phyloP scores from a whole-genome alignment of 2,888 invertebrate species.

The Drosophila gaucha region DNA sequence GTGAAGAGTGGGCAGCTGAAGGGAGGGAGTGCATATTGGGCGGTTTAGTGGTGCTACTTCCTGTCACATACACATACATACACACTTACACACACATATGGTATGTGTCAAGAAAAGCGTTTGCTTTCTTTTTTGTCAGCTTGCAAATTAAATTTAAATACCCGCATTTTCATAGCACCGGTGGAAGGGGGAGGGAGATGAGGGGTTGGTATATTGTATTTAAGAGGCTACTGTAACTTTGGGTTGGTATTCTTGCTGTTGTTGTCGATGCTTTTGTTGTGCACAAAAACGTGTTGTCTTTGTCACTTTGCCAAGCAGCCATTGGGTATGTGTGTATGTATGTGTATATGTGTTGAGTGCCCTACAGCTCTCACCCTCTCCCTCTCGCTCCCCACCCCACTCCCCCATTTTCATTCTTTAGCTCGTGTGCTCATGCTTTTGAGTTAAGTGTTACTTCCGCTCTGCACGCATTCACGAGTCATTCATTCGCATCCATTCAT shows the following conservation, averaged over 20 bases:
- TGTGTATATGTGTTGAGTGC: constrained; percentile 37
- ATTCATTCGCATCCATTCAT: constrained; percentile 59
- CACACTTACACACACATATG: constrained; percentile 19
- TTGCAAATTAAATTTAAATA: constrained; percentile 77
- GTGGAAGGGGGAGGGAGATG: neutral
- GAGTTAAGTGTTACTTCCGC: constrained; percentile 77
- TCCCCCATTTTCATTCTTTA: neutral
- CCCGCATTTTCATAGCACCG: constrained; percentile 51
- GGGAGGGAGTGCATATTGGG: constrained; percentile 3
- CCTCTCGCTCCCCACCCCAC: neutral
- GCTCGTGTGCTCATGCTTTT: constrained; percentile 47
- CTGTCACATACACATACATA: constrained; percentile 42
- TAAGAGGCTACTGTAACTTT: constrained; percentile 58
- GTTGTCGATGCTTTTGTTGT: constrained; percentile 23
- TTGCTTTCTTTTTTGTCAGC: constrained; percentile 75
- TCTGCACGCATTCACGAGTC: constrained; percentile 59
- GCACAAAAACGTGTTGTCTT: constrained; percentile 66
- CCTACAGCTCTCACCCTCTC: constrained; percentile 6
- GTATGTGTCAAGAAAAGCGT: constrained; percentile 66
- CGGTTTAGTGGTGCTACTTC: constrained; percentile 30
- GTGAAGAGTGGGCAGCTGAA: neutral
- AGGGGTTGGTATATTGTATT: constrained; percentile 18
- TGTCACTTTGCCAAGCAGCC: constrained; percentile 59
- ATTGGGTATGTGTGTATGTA: constrained; percentile 19
- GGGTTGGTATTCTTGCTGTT: constrained; percentile 4